Conservation (phyloP, 2,113 vertebrate species). For the Silurus glanis region DNA sequence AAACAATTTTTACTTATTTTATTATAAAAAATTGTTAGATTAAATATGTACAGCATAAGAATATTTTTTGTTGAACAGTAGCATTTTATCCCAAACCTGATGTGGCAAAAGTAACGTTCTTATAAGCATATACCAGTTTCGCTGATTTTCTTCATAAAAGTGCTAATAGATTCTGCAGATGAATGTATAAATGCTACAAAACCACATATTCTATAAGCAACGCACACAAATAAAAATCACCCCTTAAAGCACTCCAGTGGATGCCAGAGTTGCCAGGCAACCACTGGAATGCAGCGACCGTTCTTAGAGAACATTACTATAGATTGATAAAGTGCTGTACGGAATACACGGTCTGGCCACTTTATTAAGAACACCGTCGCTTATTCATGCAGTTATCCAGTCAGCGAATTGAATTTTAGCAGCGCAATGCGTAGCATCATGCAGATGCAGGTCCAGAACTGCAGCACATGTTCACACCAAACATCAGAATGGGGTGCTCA, state of each 20-base stretch:
- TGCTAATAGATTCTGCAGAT: neutral
- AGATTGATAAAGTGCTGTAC: neutral
- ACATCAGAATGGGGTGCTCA: neutral
- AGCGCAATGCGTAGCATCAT: neutral
- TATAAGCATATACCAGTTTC: too few species aligned
- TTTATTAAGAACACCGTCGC: neutral
- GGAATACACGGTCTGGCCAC: neutral
- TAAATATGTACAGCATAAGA: neutral
- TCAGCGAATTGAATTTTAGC: neutral
- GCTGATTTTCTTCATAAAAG: neutral
- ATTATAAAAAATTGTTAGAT: neutral
- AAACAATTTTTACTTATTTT: too few species aligned
- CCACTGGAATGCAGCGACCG: neutral
- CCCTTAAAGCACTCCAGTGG: neutral
- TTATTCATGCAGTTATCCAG: neutral
- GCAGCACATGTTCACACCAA: neutral
- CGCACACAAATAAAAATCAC: neutral
- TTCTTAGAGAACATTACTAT: neutral
- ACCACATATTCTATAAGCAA: neutral
- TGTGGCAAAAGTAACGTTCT: neutral
- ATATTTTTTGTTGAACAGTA: neutral
- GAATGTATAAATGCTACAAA: neutral
- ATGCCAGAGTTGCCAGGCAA: slow-evolving; percentile 10
- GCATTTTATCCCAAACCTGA: neutral
- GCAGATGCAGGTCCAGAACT: neutral